phyloP scores from a whole-genome alignment of 2,888 invertebrate species.

The Coleophora flavipennella region DNA sequence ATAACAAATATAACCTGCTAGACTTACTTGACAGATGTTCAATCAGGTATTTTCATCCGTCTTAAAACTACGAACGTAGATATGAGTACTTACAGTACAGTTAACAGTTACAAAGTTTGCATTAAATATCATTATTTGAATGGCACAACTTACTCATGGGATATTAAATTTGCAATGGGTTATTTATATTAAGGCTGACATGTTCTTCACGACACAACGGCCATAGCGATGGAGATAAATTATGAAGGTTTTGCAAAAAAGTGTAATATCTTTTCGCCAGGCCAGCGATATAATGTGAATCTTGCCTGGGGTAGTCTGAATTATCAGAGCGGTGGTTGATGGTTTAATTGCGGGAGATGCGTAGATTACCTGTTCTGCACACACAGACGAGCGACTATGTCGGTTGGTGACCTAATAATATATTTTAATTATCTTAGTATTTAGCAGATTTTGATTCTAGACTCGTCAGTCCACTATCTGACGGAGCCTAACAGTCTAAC shows the following conservation, averaged over 20 bases:
- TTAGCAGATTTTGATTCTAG: no score
- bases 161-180: conserved; percentile 57
- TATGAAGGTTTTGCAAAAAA: conserved; percentile 19
- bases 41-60: no score
- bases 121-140: conserved; percentile 67
- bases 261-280: conserved; percentile 12
- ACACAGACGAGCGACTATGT: conserved; percentile 18
- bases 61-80: no score
- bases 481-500: no score
- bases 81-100: no score
- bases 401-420: background rate
- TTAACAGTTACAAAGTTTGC: conserved; percentile 36
- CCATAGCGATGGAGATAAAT: conserved; percentile 24
- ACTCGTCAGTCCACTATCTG: no score
- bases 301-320: conserved; percentile 6
- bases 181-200: conserved; percentile 48
- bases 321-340: conserved; percentile 6
- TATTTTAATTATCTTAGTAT: no score
- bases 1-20: no score
- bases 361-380: conserved; percentile 13
- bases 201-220: conserved; percentile 22
- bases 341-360: conserved; percentile 7
- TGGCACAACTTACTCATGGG: conserved; percentile 57
- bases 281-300: background rate
- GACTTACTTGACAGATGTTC: no score